Percentiles rank a stretch among this genome's conserved stretches.
Conservation (phyloP, 1,140 invertebrate species). For the Trialeurodes vaporariorum region DNA sequence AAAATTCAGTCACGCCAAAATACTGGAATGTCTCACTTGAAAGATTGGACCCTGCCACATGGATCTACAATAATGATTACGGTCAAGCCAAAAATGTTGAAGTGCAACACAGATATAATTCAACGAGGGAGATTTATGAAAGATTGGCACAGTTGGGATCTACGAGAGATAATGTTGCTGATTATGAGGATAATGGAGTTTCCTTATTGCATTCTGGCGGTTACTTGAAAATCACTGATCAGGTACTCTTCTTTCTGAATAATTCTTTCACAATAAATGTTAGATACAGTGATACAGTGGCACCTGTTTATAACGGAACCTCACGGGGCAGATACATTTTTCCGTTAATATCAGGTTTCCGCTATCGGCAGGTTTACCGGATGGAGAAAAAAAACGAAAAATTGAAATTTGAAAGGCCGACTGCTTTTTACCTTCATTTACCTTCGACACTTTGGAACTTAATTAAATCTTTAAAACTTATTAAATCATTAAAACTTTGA, state of each 20-base stretch:
- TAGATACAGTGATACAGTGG: no score
- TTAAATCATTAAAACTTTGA: no score
- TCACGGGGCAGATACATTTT: no score
- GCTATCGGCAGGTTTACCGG: no score
- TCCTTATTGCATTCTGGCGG: neutral
- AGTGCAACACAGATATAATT: neutral
- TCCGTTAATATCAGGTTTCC: no score
- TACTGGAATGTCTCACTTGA: constrained; percentile 68
- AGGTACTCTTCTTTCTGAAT: constrained; percentile 38
- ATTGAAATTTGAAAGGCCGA: no score
- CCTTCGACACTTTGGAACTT: no score
- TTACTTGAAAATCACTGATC: constrained; percentile 45
- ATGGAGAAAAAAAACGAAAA: no score
- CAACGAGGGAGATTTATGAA: neutral
- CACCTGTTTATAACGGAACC: no score
- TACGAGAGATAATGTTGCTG: neutral
- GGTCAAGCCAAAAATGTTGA: constrained; percentile 40
- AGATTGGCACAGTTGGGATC: neutral
- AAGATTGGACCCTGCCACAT: constrained; percentile 57
- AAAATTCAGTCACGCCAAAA: constrained; percentile 39
- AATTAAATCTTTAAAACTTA: no score
- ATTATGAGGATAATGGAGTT: neutral
- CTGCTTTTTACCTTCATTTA: no score
- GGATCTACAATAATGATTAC: constrained; percentile 68
- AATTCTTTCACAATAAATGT: no score